Base-by-base conservation (phyloP, 2,113 vertebrate genomes). In the Rhabdornis inornatus region DNA sequence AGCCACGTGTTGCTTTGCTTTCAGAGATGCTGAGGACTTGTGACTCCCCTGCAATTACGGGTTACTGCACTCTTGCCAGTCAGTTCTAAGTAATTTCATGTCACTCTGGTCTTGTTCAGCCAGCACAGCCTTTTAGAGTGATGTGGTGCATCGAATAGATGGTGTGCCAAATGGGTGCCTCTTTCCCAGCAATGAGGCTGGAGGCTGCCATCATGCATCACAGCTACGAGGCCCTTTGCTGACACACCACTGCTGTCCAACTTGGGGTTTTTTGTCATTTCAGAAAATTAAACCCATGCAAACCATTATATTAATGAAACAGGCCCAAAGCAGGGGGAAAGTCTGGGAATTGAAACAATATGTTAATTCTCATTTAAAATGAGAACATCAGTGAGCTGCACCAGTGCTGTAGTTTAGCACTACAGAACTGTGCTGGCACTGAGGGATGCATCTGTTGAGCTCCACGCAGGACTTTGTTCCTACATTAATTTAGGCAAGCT, bases 211-310 rank as follows among this genome's bases (percentile, higher is more conserved):
- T 70, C 42, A 14, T 18, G 23, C 8, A 9, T 63, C 52, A 20
- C 2, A 23, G 25, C 65, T 44, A 28, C 0, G 0, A 60, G 30
- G 10, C 30, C 0, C 0, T 92, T 74, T 63, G 27, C 49, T 55
- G 68, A 5, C 31, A 35, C 44, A 40, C 13, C 7, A 2, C 55
- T 69, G 75, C 60, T 1, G 2, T 24, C 17, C 9, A 13, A 30
- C 23, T 52, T 59, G 49, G 80, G 20, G 4, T 35, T 82, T 69
- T 85, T 79, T 71, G 39, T 28, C 37, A 37, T 3, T 88, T 57
- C n/a, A 59, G 52, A 69, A 87, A 47, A 79, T 71, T 25, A 83
- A 80, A 77, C 6, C 15, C 37, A 53, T 2, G 0, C 21, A 44
- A 52, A 25, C 22, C 50, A n/a, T 86, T 76, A 11, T 45, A 60